These are phyloP conservation scores for Sparus aurata DNA, from an alignment of 2,797 vertebrate species.

Conservation along the genomic window DNA sequence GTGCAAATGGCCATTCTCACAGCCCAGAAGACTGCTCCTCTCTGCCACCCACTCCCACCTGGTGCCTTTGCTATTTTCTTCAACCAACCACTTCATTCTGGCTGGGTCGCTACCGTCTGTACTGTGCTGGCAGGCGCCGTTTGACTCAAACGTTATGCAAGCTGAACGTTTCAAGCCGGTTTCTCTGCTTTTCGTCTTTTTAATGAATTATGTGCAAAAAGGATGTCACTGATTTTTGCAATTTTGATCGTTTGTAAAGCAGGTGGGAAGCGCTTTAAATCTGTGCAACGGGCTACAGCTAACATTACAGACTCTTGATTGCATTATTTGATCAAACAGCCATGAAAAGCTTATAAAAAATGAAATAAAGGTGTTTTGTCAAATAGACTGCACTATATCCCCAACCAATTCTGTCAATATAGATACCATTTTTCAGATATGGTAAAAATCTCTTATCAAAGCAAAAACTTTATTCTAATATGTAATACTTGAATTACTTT, in stretches of 20 bases:
- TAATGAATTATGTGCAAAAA: constrained; percentile 64
- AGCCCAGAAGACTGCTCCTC: constrained; percentile 90
- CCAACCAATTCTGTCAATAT: background rate
- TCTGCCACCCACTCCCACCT: constrained; percentile 91
- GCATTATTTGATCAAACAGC: background rate
- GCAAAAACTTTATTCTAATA: background rate
- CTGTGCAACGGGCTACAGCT: background rate
- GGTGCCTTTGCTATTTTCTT: constrained; percentile 90
- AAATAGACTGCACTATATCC: background rate
- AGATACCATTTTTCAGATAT: background rate
- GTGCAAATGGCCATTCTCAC: constrained; percentile 90
- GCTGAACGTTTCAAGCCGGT: constrained; percentile 73
- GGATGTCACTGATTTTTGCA: constrained; percentile 38
- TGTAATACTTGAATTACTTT: background rate
- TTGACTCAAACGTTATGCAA: constrained; percentile 85
- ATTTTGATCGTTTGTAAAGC: constrained; percentile 51
- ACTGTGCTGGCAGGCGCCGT: constrained; percentile 85
- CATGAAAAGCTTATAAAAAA: constrained; percentile 3
- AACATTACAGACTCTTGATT: background rate
- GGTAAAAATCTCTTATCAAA: background rate
- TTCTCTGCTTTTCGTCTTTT: constrained; percentile 46
- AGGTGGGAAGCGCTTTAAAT: constrained; percentile 56
- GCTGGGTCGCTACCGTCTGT: constrained; percentile 88
- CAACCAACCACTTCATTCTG: constrained; percentile 87
- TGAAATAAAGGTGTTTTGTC: background rate